These are phyloP conservation scores for Hyaena hyaena DNA, from an alignment of 2,113 vertebrate genomes.

Conservation along the genomic window DNA sequence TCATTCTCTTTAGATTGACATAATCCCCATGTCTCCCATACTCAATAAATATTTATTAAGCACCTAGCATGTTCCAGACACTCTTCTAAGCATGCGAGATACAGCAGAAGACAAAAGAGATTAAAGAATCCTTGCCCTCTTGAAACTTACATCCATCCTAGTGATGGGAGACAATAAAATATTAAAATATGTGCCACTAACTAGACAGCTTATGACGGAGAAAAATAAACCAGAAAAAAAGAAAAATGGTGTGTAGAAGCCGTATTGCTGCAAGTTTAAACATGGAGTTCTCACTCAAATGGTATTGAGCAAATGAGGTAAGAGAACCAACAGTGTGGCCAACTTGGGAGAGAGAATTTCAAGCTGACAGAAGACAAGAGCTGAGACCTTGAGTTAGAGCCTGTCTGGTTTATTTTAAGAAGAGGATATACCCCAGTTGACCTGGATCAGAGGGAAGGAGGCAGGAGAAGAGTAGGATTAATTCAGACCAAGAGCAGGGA, in stretches of 20 bases:
- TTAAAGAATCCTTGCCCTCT: not conserved
- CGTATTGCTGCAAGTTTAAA: not conserved
- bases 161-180: not conserved
- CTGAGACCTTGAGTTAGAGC: not conserved
- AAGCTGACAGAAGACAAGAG: not conserved
- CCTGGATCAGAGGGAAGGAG: not conserved
- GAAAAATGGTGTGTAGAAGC: not conserved
- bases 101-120: not conserved
- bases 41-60: not conserved
- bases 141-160: not conserved
- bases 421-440: not conserved
- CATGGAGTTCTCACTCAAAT: not conserved
- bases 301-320: not conserved
- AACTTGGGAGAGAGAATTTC: not conserved
- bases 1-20: not conserved
- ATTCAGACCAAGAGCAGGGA: not conserved
- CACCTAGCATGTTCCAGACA: not conserved
- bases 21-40: not conserved
- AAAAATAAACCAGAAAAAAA: not conserved
- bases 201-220: not conserved
- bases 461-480: not conserved
- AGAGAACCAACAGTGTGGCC: not conserved
- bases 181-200: not conserved
- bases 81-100: not conserved
- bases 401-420: not conserved